Evolutionary conservation across 2,888 invertebrate genomes (phyloP), one percentile per base, ranked within the genome.

Genomic region (Apotomis turbidana): DNA sequence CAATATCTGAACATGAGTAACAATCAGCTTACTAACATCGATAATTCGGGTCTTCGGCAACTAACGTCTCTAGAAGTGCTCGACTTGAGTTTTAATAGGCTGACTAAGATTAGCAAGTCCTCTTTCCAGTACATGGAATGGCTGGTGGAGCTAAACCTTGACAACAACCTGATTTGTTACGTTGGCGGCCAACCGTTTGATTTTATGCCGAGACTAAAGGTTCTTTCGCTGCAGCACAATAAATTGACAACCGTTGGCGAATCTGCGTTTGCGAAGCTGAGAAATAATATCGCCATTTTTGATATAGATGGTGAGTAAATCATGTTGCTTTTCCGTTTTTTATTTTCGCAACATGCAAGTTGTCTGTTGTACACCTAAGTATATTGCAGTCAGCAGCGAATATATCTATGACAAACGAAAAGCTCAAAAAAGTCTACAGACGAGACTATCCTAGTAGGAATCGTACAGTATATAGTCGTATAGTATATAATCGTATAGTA

Each of bases 101-200:
- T 98, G 38, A 94, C 95, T 36, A 94, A 95, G 79, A 94, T 98
- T 52, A 94, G 95, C n/a, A 95, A 95, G 76, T 94, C 97, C 78
- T 95, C 95, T 0, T 91, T 95, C 76, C 95, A 96, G 74, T 94
- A 95, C 68, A 95, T 98, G 94, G 97, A 97, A 84, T 97, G 97
- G 96, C 90, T 98, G 68, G 97, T 98, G 0, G 97, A 98, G 85
- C 87, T 98, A 5, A 96, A 96, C 93, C 94, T 98, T 91, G 97
- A 97, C 84, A 96, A 97, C 86, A 98, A 98, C 89, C 93, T 95
- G 74, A 96, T 98, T 79, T 98, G 98, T 84, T 94, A 95, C 62
- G 96, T 98, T 67, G 95, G 96, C 80, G 97, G 96, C 3, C 95
- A 96, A 44, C 97, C 97, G 1, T 97, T 98, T 85, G 96, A 97